A percentile compares a stretch with the other conserved stretches of the same genome.
phyloP scores from a whole-genome alignment of 1,140 invertebrate species.

The Drosophila kikkawai region DNA sequence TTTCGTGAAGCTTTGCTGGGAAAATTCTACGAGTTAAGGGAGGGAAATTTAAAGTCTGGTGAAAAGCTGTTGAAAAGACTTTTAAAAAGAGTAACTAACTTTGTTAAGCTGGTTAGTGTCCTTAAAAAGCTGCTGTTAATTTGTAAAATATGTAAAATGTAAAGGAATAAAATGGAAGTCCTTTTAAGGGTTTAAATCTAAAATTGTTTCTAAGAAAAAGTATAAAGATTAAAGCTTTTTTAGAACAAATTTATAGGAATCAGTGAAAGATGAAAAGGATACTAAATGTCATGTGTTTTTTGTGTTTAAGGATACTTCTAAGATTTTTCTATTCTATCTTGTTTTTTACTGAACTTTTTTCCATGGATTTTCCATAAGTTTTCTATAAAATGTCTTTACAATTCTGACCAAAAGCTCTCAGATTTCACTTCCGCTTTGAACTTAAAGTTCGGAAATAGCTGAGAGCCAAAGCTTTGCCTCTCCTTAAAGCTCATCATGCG shows the following conservation, averaged over 20 bases:
- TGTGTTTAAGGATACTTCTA: neutral
- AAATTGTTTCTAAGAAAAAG: neutral
- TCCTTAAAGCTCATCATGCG: conserved; percentile 43
- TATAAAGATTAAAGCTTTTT: neutral
- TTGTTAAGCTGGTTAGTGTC: neutral
- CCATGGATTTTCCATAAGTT: neutral
- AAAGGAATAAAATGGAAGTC: no score
- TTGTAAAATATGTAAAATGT: neutral
- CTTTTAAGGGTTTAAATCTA: neutral
- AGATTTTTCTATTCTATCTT: neutral
- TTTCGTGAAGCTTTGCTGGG: neutral
- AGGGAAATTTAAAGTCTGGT: neutral
- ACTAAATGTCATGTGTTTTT: neutral
- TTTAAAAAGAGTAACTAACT: neutral
- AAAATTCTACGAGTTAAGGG: neutral
- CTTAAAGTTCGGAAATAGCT: conserved; percentile 3
- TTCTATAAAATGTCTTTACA: neutral
- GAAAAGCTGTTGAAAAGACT: neutral
- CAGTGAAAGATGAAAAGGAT: neutral
- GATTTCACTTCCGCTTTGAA: neutral
- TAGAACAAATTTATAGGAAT: neutral
- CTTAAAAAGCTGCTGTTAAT: neutral
- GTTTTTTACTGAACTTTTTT: neutral
- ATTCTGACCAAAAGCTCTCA: neutral
- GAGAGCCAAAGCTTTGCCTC: neutral